These are phyloP conservation scores for Pipistrellus nathusii DNA, from an alignment of 2,797 vertebrate genomes.

Conservation along the genomic window DNA sequence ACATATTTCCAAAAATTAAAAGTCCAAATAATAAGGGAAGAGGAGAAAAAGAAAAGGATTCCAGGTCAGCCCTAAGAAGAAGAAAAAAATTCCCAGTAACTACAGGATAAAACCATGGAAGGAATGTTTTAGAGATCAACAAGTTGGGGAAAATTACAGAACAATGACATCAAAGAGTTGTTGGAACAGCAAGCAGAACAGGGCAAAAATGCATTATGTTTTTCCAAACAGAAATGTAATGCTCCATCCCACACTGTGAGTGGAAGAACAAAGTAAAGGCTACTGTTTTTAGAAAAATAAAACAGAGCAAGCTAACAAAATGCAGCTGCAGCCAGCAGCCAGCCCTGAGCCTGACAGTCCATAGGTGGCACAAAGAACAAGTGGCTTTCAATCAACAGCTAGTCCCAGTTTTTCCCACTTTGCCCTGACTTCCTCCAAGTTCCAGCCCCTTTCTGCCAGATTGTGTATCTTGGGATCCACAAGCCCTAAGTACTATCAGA, in stretches of 20 bases:
- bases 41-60: background rate
- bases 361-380: background rate
- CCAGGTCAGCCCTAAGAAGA: background rate
- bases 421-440: background rate
- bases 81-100: background rate
- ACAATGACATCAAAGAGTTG: background rate
- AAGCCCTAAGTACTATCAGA: background rate
- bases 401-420: background rate
- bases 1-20: background rate
- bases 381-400: background rate
- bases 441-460: background rate
- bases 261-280: background rate
- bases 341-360: background rate
- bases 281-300: background rate
- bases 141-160: background rate
- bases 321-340: background rate
- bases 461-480: background rate
- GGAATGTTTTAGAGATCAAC: background rate
- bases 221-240: conserved; percentile 44
- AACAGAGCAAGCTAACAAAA: background rate
- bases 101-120: background rate
- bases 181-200: background rate
- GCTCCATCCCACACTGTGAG: conserved; percentile 25
- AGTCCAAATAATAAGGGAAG: background rate
- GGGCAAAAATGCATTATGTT: background rate